Base-by-base conservation (phyloP, 2,797 vertebrate species). In the Myiotriccus ornatus region DNA sequence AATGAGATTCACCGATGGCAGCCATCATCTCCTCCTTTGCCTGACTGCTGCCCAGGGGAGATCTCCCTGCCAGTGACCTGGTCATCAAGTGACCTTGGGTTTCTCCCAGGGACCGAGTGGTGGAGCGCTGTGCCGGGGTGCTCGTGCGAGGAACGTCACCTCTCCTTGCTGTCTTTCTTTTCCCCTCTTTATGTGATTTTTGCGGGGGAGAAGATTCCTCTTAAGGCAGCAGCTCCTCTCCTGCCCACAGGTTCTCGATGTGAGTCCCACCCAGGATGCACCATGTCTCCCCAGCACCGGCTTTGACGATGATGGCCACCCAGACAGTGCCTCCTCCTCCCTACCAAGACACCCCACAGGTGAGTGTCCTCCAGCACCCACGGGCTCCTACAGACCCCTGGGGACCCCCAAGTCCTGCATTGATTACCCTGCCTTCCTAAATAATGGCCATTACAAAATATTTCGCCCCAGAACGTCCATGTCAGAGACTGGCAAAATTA, bases 241-340 rank as follows among this genome's bases (percentile, higher is more conserved):
- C 91, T 43, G 30, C 90, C 95, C 35, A 0, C 98, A 98, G 99
- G 97, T 98, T 98, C 98, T 99, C 98, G 82, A 99, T 99, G 99
- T 99, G 99, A 99, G 98, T 98, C 98, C 98, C 97, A 98, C 99
- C 98, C 99, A 99, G 99, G 99, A 99, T 99, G 99, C 99, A 99
- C 99, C 99, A 99, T 99, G 99, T 98, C 98, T 99, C 99, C 98
- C 98, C 99, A 97, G 98, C 98, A 97, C 98, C 99, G 97, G 98
- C 99, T 99, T 97, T 99, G 99, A 99, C 98, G 90, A 99, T 99
- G 99, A 99, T 99, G 99, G 99, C 99, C 98, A 99, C 99, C 96
- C 99, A 99, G 98, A 99, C 98, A 52, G 99, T 99, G 98, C 99
- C 99, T 98, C 99, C 99, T 98, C 99, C 99, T 98, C 98, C 99